Base-by-base conservation (phyloP, 2,113 vertebrate species). In the Apodemus sylvaticus region DNA sequence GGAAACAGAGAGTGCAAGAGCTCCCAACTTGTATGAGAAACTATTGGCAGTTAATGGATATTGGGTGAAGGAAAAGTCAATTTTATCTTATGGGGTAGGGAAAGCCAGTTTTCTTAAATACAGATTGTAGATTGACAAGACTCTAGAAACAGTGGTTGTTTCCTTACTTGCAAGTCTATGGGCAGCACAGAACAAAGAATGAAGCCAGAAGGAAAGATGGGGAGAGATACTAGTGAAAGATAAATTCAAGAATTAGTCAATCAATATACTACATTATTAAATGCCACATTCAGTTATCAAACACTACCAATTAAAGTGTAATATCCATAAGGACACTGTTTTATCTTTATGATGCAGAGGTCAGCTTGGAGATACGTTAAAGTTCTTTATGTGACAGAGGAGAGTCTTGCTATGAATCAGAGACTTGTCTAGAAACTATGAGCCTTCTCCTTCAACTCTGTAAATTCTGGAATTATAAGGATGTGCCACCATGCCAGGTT, bases 221-320 rank as follows among this genome's bases (percentile, higher is more conserved):
- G 13, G 24, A 29, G 3, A 58, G 24, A 42, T 7, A 42, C 1
- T 31, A 64, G n/a, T 29, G 81, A 62, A 83, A 19, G 8, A 39
- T 6, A 82, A 82, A 60, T 24, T 1, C 36, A 82, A 39, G 22
- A 60, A 82, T 26, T 39, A 39, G 20, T 0, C 39, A 60, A 60
- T 1, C 12, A 14, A 22, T 82, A 0, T 14, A 3, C 66, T 95
- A 53, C n/a, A 0, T 73, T 78, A 87, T 10, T 58, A 74, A 82
- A 39, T 78, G 86, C 71, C 1, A 92, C 29, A 4, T 7, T 58
- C 71, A 16, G 7, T 90, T 92, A 89, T 93, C 90, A 78, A 96
- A 53, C 34, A 58, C 86, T 81, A 3, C 36, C 20, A 81, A 20
- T 5, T 16, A 42, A 20, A 20, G 29, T 87, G 10, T 70, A 79